Percentiles rank a stretch among this genome's conserved stretches.
Conservation (phyloP, 2,888 invertebrate species). For the Anodontia alba region DNA sequence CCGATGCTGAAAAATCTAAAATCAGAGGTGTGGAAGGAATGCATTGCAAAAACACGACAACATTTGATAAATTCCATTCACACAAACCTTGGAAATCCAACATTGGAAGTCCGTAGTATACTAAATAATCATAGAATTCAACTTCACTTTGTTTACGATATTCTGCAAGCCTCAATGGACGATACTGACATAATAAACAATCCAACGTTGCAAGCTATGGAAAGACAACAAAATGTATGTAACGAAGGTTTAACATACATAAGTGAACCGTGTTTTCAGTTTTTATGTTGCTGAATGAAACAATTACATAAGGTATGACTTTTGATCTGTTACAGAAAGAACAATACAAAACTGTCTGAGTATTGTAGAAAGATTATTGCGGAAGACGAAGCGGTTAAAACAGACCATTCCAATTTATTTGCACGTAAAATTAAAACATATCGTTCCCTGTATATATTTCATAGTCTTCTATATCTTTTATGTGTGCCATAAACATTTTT, state of each 20-base stretch:
- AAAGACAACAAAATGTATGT: background rate
- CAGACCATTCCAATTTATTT: background rate
- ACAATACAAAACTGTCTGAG: background rate
- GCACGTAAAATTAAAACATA: background rate
- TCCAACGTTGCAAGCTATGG: background rate
- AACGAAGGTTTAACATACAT: background rate
- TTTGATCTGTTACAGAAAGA: background rate
- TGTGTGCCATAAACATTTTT: background rate
- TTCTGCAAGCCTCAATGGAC: background rate
- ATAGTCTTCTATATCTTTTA: background rate
- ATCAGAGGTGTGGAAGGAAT: conserved; percentile 39
- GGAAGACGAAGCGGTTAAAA: background rate
- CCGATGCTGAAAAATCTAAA: conserved; percentile 39
- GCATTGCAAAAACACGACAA: conserved; percentile 28
- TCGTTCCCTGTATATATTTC: background rate
- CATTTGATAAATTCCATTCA: conserved; percentile 14
- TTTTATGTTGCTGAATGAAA: background rate
- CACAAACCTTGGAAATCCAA: conserved; percentile 21
- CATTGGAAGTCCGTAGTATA: background rate
- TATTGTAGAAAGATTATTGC: background rate
- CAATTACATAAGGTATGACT: background rate
- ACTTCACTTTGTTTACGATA: background rate
- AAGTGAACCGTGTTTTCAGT: background rate
- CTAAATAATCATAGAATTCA: background rate
- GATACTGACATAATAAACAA: background rate